Base-by-base conservation (phyloP, 2,113 vertebrate species). In the Camelus dromedarius region DNA sequence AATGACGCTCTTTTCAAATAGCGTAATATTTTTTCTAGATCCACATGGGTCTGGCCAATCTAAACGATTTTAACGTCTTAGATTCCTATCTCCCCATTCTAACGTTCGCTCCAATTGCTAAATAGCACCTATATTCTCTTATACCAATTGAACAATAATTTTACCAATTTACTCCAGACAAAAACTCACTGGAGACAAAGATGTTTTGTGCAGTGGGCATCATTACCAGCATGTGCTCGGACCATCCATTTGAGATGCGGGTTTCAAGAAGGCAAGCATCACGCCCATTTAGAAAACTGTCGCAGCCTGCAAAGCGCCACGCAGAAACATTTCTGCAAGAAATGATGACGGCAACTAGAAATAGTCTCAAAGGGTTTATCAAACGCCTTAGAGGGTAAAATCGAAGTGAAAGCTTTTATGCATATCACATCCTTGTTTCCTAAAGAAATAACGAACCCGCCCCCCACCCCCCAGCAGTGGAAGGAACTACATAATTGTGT, bases 351-450 rank as follows among this genome's bases (percentile, higher is more conserved):
- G 54, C 69, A 84, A 92, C 93, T 88, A 67, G 92, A 98, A 98
- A 98, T 94, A 96, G 91, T 93, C 91, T 91, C 86, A 73, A 97
- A 89, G 91, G 91, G 88, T 96, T 93, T 91, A 66, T 96, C 93
- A 89, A 95, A 83, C 86, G 73, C 82, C 64, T 97, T 91, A 89
- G 94, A 98, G 93, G 95, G 75, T 89, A 72, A 93, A 93, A 94
- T 93, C 93, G 92, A 52, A 86, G 54, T 46, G 48, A 42, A 95
- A 92, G 87, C 83, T 95, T 94, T 98, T 93, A 98, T 97, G 96
- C 96, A 93, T 89, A 96, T 96, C 32, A 72, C 96, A 96, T 96
- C 75, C 97, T 97, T 96, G 90, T 97, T 98, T 98, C 96, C 97
- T 95, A 97, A 98, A 96, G 97, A 97, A 96, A 96, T 97, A 95